Conservation (phyloP, 2,113 vertebrate genomes). For the Thamnophis sirtalis region DNA sequence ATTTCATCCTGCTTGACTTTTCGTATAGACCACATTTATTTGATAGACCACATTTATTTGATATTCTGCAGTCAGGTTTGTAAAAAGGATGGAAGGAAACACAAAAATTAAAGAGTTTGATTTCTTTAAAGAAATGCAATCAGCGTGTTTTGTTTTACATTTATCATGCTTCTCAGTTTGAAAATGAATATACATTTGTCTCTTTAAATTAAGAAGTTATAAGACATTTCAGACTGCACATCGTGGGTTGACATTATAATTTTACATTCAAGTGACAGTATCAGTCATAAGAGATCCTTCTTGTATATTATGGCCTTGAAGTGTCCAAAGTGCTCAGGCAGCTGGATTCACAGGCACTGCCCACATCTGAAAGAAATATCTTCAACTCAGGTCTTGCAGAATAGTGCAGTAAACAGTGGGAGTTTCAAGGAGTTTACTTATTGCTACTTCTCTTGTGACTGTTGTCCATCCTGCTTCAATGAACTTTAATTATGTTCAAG, state of each 20-base stretch:
- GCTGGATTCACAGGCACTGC: slow-evolving; percentile 31
- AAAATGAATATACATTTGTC: slow-evolving; percentile 51
- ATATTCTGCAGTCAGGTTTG: slow-evolving; percentile 22
- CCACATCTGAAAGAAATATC: slow-evolving; percentile 16
- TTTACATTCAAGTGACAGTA: slow-evolving; percentile 50
- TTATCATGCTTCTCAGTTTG: slow-evolving; percentile 31
- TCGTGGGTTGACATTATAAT: slow-evolving; percentile 35
- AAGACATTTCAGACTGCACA: slow-evolving; percentile 49
- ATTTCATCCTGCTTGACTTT: slow-evolving; percentile 40
- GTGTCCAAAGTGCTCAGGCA: slow-evolving; percentile 44
- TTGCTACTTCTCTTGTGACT: slow-evolving; percentile 21
- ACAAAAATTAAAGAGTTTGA: not conserved
- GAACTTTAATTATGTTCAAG: slow-evolving; percentile 19
- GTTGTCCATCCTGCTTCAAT: not conserved
- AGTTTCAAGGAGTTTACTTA: not conserved
- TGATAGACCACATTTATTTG: not conserved
- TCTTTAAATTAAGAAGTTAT: slow-evolving; percentile 45
- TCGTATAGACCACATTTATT: slow-evolving; percentile 1
- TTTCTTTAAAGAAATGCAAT: not conserved
- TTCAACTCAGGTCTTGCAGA: slow-evolving; percentile 32
- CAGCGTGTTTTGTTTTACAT: slow-evolving; percentile 24
- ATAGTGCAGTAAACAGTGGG: not conserved
- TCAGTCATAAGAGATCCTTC: slow-evolving; percentile 57
- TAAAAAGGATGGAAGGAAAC: slow-evolving; percentile 23
- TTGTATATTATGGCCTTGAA: slow-evolving; percentile 38